Evolutionary conservation across 2,113 vertebrate species (phyloP), one percentile per base, ranked within the genome.

Genomic region (Strix uralensis): DNA sequence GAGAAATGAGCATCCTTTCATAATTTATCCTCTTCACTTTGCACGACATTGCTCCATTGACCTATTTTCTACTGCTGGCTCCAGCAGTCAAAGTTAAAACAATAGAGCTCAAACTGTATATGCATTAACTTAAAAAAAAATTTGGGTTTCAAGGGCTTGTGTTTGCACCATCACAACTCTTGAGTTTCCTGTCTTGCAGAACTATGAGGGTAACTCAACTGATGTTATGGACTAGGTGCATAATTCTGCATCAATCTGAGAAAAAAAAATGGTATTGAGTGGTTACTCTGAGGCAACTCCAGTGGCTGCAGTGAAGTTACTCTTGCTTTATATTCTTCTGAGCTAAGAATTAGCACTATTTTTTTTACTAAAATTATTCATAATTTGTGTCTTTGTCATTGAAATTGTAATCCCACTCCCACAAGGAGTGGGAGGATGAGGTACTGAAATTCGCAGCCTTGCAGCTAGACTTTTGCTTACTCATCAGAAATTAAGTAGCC

Each of bases 51-150:
- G 94, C 66, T 85, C 91, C 80, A 80, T 61, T 97, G 86, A 95
- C 95, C 89, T 90, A 77, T 90, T 95, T 96, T 85, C 91, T 90
- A 22, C 58, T 92, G 73, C 34, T 4, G 6, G 49, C n/a, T 92
- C 58, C 54, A 62, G 77, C 49, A 83, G 52, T 18, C 51, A 62
- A 57, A 85, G 46, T 42, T 89, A 62, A 77, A 89, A 40, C 34
- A 81, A 40, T 49, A 65, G 42, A 61, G 30, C 58, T 72, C 61
- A 65, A 81, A 65, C 32, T 74, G 29, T 42, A 63, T 14, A 52
- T 5, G 7, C 34, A 49, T 54, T 72, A 65, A n/a, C 34, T 58
- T 58, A 0, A 74, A 46, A 85, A 54, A 62, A 57, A 42, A 42
- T 1, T 22, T 13, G 38, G 9, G 1, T 88, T 94, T 96, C 67